phyloP scores from a whole-genome alignment of 2,888 invertebrate genomes.

The Hyposoter dolosus region DNA sequence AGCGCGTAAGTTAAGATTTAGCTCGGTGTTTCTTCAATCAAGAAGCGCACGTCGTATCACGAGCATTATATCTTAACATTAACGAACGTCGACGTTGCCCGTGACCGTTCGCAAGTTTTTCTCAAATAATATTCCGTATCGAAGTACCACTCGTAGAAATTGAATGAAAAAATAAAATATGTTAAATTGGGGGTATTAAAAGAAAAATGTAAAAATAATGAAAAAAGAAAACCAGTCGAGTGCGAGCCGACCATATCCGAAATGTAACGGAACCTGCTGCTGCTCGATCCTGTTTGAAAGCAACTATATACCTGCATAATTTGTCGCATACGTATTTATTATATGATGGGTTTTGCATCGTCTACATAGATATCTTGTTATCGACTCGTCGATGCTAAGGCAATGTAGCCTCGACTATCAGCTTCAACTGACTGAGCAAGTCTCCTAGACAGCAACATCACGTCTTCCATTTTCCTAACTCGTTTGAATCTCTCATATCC shows the following conservation, averaged over 20 bases:
- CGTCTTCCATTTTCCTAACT: slow-evolving; percentile 59
- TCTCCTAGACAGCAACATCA: slow-evolving; percentile 41
- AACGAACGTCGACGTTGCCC: slow-evolving; percentile 2
- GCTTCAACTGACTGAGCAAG: slow-evolving; percentile 38
- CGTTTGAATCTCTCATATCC: slow-evolving; percentile 40
- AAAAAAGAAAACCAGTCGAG: slow-evolving; percentile 63
- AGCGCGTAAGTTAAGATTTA: background rate
- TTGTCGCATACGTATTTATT: slow-evolving; percentile 58
- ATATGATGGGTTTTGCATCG: slow-evolving; percentile 64
- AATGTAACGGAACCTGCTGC: slow-evolving; percentile 67
- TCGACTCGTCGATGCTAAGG: slow-evolving; percentile 32
- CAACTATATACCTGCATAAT: slow-evolving; percentile 63
- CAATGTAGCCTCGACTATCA: slow-evolving; percentile 26
- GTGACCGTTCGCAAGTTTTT: slow-evolving; percentile 38
- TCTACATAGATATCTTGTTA: slow-evolving; percentile 62
- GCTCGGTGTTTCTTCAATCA: slow-evolving; percentile 12
- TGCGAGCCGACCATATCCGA: slow-evolving; percentile 65
- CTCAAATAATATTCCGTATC: slow-evolving; percentile 45
- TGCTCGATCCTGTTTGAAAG: slow-evolving; percentile 63
- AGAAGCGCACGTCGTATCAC: background rate
- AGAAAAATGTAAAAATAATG: background rate
- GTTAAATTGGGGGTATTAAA: slow-evolving; percentile 6
- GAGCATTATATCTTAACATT: slow-evolving; percentile 19
- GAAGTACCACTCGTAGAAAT: slow-evolving; percentile 28
- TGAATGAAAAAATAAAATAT: slow-evolving; percentile 30